Evolutionary conservation across 2,888 invertebrate genomes (phyloP), one percentile per base, ranked within the genome.

Genomic region (Macrophya alboannulata): DNA sequence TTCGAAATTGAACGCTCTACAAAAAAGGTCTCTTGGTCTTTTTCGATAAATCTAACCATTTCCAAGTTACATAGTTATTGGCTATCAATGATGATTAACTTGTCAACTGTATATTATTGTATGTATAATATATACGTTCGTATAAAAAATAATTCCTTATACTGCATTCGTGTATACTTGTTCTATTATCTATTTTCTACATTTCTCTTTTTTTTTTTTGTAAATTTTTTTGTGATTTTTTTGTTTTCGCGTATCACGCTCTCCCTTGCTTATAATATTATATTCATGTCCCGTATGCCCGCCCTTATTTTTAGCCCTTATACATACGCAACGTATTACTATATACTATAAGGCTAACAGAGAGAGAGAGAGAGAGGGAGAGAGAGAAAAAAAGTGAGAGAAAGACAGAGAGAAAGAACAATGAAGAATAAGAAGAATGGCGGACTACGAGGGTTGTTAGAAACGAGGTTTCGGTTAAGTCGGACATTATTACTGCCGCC

Each of bases 401-500:
- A 40, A 9, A 15, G 76, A 6, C n/a, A 21, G 21, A 48, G 48
- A 48, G 1, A 48, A 15, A 25, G 3, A 65, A 15, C 55, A 15
- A 65, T 65, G 37, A 51, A 76, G n/a, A 48, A 21, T 21, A 43
- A 48, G 48, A 48, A 25, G 48, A 76, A 76, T 76, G 76, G 76
- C 48, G 48, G 76, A 76, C n/a, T n/a, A 55, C 48, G 48, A 76
- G 76, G 76, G 48, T 48, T 43, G 25, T 21, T 25, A 10, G 48
- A 43, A 45, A 48, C 15, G 48, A 25, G 45, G 76, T 76, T 48
- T 74, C 9, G 74, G 74, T 40, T 74, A 45, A 74, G 74, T 74
- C 48, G 45, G 45, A 76, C 76, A 48, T 76, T 76, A 76, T 76
- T 76, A 76, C 76, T 62, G 62, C 62, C 76, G 31, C 76, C 76